Base-by-base conservation (phyloP, 23 tunicate genomes). In the Oikopleura albicans region DNA sequence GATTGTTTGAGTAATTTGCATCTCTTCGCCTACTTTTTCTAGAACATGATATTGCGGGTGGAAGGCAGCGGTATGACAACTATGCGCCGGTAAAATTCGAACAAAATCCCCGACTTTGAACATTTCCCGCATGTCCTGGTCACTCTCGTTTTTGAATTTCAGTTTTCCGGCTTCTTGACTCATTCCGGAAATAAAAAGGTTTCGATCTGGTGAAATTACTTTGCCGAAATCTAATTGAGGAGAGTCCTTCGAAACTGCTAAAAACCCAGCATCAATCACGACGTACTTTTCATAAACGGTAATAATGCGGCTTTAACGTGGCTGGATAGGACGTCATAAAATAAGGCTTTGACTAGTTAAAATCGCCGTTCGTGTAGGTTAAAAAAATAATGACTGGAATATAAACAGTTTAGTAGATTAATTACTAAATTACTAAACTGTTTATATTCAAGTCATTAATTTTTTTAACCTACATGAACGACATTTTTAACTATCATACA, bases 141-240 rank as follows among this genome's bases (percentile, higher is more conserved):
- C 27, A 2, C 31, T 37, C 37, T 29, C 37, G 31, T 16, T 12
- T 71, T 27, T 71, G 4, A 71, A 2, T 71, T 71, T 71, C 4
- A 71, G 37, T 37, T 71, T 71, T 71, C 79, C 79, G 79, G 79
- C 79, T 71, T 71, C 79, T 71, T 71, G 79, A 29, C 36, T 16
- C 79, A 71, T 71, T 71, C 79, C 79, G 31, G 79, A 27, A 12
- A 71, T 71, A 37, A 71, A 71, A 16, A 71, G 27, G 31, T 71
- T 37, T 12, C 31, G 4, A 49, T 49, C 22, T 22, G 33, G 79
- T 29, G 27, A 71, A 71, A 71, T 4, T 22, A 71, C 79, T 71
- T 71, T 71, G 28, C 79, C 79, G 37, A 71, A 71, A 31, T 71
- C 37, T 16, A 71, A 29, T 29, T 71, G 37, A 2, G 79, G 79